phyloP scores from a whole-genome alignment of 2,888 invertebrate species.

The Netelia virgata region DNA sequence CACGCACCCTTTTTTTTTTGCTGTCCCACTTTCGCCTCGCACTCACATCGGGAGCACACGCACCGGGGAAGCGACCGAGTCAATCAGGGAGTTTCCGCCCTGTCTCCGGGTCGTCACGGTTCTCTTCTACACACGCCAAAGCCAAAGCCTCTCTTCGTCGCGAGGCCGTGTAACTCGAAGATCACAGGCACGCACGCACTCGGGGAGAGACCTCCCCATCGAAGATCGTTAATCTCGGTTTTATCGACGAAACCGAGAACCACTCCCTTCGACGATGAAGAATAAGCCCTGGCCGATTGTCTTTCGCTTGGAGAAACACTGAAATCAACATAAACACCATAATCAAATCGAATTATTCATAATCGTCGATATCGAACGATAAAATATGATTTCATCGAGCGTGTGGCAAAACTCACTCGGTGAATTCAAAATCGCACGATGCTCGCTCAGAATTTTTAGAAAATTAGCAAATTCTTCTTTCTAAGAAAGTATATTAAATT shows the following conservation, averaged over 20 bases:
- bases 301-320: not conserved
- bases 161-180: not conserved
- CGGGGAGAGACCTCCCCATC: not conserved
- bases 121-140: not conserved
- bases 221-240: slow-evolving; percentile 50
- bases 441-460: too few relatives aligned
- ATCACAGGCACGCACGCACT: not conserved
- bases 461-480: too few relatives aligned
- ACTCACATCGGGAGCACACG: slow-evolving; percentile 21
- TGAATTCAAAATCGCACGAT: too few relatives aligned
- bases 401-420: too few relatives aligned
- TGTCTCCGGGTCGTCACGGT: slow-evolving; percentile 46
- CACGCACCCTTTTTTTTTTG: slow-evolving; percentile 65
- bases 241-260: slow-evolving; percentile 43
- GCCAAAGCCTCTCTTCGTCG: not conserved
- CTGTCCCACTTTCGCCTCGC: slow-evolving; percentile 57
- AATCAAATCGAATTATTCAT: not conserved
- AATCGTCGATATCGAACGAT: too few relatives aligned
- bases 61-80: slow-evolving; percentile 41
- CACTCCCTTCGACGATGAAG: slow-evolving; percentile 35
- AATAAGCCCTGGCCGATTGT: not conserved
- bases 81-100: slow-evolving; percentile 68
- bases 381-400: too few relatives aligned
- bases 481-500: too few relatives aligned
- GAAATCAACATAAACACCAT: not conserved